phyloP scores from a whole-genome alignment of 1,140 invertebrate genomes.

The Cepaea nemoralis region DNA sequence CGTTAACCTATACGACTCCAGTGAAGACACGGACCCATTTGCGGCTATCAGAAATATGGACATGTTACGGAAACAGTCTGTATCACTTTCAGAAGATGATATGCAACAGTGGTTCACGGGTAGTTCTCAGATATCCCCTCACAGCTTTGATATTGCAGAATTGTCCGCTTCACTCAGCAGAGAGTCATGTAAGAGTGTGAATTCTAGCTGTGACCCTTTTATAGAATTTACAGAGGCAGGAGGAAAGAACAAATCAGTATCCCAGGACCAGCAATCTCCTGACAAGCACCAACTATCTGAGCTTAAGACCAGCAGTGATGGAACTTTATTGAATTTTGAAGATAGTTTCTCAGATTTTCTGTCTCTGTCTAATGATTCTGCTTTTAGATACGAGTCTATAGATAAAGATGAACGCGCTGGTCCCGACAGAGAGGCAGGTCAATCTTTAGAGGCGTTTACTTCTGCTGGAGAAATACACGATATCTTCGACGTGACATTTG shows the following conservation, averaged over 20 bases:
- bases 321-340: not conserved
- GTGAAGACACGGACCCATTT: not conserved
- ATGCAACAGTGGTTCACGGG: not conserved
- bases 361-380: too few relatives aligned
- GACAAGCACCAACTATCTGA: not conserved
- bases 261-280: not conserved
- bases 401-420: too few relatives aligned
- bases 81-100: constrained; percentile 1
- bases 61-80: not conserved
- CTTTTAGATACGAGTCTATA: too few relatives aligned
- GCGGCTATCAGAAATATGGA: constrained; percentile 21
- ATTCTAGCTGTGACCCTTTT: not conserved
- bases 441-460: too few relatives aligned
- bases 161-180: not conserved
- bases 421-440: too few relatives aligned
- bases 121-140: not conserved
- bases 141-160: constrained; percentile 18
- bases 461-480: too few relatives aligned
- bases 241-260: not conserved
- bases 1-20: too few relatives aligned
- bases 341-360: not conserved
- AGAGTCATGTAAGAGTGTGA: not conserved
- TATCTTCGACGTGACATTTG: too few relatives aligned
- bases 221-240: not conserved
- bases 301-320: not conserved